These are phyloP conservation scores for Hyposmocoma kahamanoa DNA, from an alignment of 1,140 invertebrate species.

Conservation along the genomic window DNA sequence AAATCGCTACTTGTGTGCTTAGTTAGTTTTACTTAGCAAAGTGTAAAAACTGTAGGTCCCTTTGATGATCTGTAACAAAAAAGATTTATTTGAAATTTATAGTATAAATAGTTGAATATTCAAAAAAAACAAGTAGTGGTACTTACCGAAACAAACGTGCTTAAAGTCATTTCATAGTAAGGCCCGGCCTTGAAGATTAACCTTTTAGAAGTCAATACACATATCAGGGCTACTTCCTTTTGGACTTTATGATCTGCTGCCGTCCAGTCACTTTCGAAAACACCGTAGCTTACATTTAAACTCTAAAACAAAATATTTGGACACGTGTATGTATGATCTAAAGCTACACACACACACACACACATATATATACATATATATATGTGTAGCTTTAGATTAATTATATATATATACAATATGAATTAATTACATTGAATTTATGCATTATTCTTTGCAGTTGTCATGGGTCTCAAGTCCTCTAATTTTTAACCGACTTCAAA, in stretches of 20 bases:
- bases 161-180: conserved; percentile 36
- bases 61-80: conserved; percentile 37
- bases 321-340: too few relatives aligned
- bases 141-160: conserved; percentile 36
- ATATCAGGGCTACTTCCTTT: conserved; percentile 26
- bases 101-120: neutral
- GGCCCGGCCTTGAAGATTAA: conserved; percentile 37
- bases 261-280: conserved; percentile 35
- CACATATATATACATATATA: too few relatives aligned
- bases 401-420: too few relatives aligned
- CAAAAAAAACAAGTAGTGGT: neutral
- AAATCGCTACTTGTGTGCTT: too few relatives aligned
- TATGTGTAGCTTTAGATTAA: too few relatives aligned
- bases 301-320: too few relatives aligned
- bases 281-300: conserved; percentile 25
- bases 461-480: too few relatives aligned
- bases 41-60: conserved; percentile 45
- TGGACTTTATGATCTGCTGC: conserved; percentile 13
- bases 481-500: too few relatives aligned
- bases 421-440: too few relatives aligned
- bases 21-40: conserved; percentile 31
- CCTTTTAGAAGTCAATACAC: conserved; percentile 21
- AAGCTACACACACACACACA: too few relatives aligned
- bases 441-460: too few relatives aligned
- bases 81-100: neutral